phyloP scores from a whole-genome alignment of 2,797 vertebrate genomes.

The Telmatherina bonti region DNA sequence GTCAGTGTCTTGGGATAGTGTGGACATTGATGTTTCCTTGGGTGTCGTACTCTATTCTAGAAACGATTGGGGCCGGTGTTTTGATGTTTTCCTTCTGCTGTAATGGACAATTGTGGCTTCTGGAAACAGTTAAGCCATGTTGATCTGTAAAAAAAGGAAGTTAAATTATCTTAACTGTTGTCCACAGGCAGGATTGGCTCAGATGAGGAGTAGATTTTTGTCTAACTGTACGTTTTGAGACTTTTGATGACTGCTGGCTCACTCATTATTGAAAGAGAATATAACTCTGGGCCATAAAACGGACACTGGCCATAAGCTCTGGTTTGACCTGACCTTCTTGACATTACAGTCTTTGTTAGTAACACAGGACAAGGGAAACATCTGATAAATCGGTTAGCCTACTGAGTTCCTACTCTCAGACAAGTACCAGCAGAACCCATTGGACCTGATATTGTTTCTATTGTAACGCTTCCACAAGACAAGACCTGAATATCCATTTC shows the following conservation, averaged over 20 bases:
- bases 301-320: constrained; percentile 51
- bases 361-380: constrained; percentile 49
- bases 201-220: constrained; percentile 18
- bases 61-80: constrained; percentile 65
- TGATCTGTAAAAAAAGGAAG: constrained; percentile 47
- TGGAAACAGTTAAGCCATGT: constrained; percentile 44
- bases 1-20: constrained; percentile 66
- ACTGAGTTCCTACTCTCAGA: constrained; percentile 62
- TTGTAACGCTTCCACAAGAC: constrained; percentile 70
- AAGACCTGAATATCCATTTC: constrained; percentile 80
- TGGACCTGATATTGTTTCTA: constrained; percentile 72
- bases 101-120: constrained; percentile 49
- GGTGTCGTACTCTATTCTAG: constrained; percentile 61
- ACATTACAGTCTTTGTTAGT: constrained; percentile 55
- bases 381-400: constrained; percentile 61
- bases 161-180: constrained; percentile 19
- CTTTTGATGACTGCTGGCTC: constrained; percentile 11
- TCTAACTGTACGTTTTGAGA: constrained; percentile 27
- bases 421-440: constrained; percentile 44
- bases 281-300: constrained; percentile 42
- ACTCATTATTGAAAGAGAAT: constrained; percentile 50
- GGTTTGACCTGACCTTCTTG: neutral
- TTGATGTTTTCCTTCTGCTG: constrained; percentile 58
- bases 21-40: constrained; percentile 66
- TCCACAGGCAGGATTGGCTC: constrained; percentile 8